Evolutionary conservation across 2,888 invertebrate species (phyloP).

Genomic region (Acanthosepion esculentum): DNA sequence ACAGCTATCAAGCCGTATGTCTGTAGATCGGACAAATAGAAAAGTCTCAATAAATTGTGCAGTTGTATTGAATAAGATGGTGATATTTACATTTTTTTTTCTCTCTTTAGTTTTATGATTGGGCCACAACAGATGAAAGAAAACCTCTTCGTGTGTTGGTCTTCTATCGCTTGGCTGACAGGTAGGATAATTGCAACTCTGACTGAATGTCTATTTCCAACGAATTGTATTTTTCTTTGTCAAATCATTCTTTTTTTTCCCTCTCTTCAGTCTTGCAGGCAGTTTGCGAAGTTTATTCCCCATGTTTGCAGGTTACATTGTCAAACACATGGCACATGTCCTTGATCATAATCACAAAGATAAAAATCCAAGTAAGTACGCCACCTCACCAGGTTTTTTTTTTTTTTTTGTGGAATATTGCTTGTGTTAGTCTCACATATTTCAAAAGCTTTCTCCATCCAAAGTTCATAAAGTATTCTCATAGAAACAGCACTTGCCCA

Average conservation of each 20-base stretch:
- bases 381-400: no score
- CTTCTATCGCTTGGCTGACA: slow-evolving; percentile 81
- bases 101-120: slow-evolving; percentile 87
- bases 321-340: slow-evolving; percentile 86
- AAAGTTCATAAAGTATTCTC: no score
- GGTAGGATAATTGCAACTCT: slow-evolving; percentile 56
- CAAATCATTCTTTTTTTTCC: neutral
- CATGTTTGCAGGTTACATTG: slow-evolving; percentile 89
- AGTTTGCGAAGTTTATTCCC: slow-evolving; percentile 90
- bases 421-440: no score
- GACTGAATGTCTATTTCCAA: neutral
- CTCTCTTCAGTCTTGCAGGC: slow-evolving; percentile 82
- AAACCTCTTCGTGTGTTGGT: slow-evolving; percentile 83
- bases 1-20: no score
- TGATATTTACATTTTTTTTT: slow-evolving; percentile 43
- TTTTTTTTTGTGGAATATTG: no score
- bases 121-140: slow-evolving; percentile 81
- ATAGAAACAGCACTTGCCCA: no score
- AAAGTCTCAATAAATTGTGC: no score
- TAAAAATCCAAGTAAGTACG: slow-evolving; percentile 75
- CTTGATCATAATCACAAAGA: slow-evolving; percentile 81
- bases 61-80: no score
- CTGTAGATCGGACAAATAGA: no score
- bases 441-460: no score
- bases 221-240: neutral